Evolutionary conservation across 2,113 vertebrate genomes (phyloP).

Genomic region (Anguilla japonica): DNA sequence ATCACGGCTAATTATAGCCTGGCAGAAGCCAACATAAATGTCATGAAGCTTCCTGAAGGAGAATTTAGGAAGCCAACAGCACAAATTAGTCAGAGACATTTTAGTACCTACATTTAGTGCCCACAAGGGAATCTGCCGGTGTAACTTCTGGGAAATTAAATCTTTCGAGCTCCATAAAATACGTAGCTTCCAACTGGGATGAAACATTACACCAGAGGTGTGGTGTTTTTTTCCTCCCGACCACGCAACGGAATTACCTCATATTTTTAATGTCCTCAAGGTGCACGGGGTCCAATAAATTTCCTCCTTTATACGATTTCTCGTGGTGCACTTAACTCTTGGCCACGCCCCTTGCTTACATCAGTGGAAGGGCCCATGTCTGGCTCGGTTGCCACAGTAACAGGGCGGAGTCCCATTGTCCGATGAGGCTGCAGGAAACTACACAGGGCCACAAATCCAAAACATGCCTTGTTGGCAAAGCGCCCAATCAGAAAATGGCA

Average conservation of each 20-base stretch:
- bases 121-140: background rate
- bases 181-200: no score
- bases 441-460: background rate
- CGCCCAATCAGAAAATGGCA: slow-evolving; percentile 13
- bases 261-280: background rate
- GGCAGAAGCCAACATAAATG: background rate
- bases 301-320: background rate
- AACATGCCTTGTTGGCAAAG: slow-evolving; percentile 20
- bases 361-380: background rate
- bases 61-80: background rate
- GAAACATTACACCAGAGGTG: no score
- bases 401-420: background rate
- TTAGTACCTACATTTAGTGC: background rate
- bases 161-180: background rate
- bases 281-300: background rate
- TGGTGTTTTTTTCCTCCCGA: no score
- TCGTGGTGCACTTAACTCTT: background rate
- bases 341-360: background rate
- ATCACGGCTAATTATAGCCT: background rate
- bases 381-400: background rate
- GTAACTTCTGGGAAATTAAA: background rate
- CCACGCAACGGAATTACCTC: background rate
- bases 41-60: background rate
- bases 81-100: background rate
- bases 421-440: background rate